A percentile compares a stretch with the other conserved stretches of the same genome.
These are phyloP conservation scores for Porites rus DNA, from an alignment of 92 coral and sea anemone genomes.

Conservation along the genomic window DNA sequence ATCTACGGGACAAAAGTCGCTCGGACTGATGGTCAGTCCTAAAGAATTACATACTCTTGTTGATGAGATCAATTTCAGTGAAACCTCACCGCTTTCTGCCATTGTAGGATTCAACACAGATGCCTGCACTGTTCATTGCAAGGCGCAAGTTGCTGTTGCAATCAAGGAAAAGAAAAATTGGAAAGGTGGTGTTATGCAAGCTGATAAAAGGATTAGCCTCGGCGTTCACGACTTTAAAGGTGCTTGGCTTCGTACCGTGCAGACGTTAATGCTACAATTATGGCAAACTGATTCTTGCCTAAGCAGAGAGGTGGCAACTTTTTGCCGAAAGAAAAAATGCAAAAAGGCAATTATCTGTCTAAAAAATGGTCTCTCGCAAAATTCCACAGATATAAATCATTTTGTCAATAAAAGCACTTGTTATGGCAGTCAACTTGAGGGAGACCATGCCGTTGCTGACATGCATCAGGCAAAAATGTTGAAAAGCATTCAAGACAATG, in stretches of 20 bases:
- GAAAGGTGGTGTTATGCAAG: too few species aligned
- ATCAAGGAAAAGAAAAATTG: too few species aligned
- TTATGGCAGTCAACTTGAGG: not conserved
- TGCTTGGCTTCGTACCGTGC: not conserved
- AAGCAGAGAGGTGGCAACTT: not conserved
- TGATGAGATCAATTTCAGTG: too few species aligned
- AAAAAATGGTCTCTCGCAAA: not conserved
- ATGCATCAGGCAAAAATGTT: not conserved
- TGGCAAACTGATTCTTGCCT: not conserved
- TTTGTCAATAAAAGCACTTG: not conserved
- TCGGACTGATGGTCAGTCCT: too few species aligned
- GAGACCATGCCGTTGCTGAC: not conserved
- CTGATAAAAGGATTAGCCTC: not conserved
- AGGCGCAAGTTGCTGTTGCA: too few species aligned
- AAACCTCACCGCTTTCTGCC: too few species aligned
- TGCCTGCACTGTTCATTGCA: too few species aligned
- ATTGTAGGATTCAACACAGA: too few species aligned
- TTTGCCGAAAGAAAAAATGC: not conserved
- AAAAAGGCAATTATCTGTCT: not conserved
- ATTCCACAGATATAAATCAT: not conserved
- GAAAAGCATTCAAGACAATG: not conserved
- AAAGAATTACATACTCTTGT: too few species aligned
- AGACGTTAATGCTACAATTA: not conserved
- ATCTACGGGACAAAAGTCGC: too few species aligned
- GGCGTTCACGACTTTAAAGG: not conserved